Evolutionary conservation across 1,140 invertebrate genomes (phyloP).

Genomic region (Drosophila lacertosa): DNA sequence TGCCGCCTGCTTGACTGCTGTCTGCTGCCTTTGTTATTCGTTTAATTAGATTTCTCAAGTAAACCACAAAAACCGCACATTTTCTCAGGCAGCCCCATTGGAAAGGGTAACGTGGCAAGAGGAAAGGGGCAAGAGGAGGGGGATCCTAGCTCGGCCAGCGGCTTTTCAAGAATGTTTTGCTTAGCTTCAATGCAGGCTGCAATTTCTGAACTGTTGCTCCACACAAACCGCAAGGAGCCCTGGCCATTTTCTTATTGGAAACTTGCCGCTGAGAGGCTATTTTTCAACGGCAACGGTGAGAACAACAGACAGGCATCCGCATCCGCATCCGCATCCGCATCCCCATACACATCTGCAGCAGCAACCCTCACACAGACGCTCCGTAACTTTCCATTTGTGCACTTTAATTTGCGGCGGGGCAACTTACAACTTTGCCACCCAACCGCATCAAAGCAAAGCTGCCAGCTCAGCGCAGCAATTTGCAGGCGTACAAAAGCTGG

Average conservation of each 20-base stretch:
- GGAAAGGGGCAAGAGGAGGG: neutral
- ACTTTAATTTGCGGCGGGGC: conserved; percentile 75
- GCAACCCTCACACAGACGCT: neutral
- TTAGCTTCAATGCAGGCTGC: conserved; percentile 60
- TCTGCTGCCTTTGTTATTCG: conserved; percentile 70
- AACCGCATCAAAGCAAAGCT: conserved; percentile 71
- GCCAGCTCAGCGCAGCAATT: conserved; percentile 29
- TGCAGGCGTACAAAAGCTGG: conserved; percentile 67
- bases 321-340: neutral
- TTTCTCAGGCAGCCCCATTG: conserved; percentile 65
- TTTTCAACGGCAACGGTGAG: conserved; percentile 47
- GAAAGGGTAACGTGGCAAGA: neutral
- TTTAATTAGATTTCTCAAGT: conserved; percentile 83
- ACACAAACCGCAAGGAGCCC: conserved; percentile 57
- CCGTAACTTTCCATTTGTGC: conserved; percentile 71
- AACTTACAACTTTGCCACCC: conserved; percentile 61
- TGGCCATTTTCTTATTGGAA: conserved; percentile 64
- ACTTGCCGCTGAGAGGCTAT: conserved; percentile 57
- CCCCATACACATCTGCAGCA: neutral
- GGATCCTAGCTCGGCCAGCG: conserved; percentile 15
- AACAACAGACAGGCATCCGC: conserved; percentile 6
- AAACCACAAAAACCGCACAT: conserved; percentile 76
- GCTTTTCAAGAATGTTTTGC: conserved; percentile 55
- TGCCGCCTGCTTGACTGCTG: conserved; percentile 31
- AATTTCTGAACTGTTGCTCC: conserved; percentile 56